Conservation (phyloP, 2,888 invertebrate genomes). For the Agonum fuliginosum region DNA sequence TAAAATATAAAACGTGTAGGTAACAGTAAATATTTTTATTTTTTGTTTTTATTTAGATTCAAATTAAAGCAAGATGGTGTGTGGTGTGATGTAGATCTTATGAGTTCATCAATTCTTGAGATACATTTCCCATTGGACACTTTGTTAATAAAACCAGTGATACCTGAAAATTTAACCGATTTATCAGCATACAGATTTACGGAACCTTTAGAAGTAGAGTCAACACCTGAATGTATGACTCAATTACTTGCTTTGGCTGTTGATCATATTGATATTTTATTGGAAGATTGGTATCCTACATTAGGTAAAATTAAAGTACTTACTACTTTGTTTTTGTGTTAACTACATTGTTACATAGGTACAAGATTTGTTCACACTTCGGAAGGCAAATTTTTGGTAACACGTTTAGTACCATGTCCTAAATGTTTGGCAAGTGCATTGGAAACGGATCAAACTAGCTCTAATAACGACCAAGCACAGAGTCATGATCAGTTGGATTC, state of each 20-base stretch:
- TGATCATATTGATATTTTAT: conserved; percentile 95
- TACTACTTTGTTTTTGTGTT: conserved; percentile 59
- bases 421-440: conserved; percentile 81
- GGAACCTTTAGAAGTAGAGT: conserved; percentile 80
- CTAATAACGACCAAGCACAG: conserved; percentile 65
- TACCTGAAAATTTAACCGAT: conserved; percentile 66
- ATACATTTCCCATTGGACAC: conserved; percentile 86
- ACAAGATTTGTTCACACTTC: conserved; percentile 98
- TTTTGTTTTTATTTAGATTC: conserved; percentile 73
- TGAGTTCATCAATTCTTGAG: conserved; percentile 88
- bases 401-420: conserved; percentile 94
- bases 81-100: conserved; percentile 90
- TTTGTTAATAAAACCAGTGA: conserved; percentile 75
- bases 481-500: conserved; percentile 57
- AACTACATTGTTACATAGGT: conserved; percentile 73
- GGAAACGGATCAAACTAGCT: conserved; percentile 68
- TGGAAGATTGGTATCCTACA: conserved; percentile 99
- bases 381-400: conserved; percentile 95
- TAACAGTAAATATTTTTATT: conserved; percentile 36
- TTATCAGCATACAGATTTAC: conserved; percentile 66
- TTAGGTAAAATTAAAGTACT: conserved; percentile 73
- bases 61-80: conserved; percentile 87
- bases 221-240: conserved; percentile 86
- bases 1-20: conserved; percentile 61
- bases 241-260: conserved; percentile 91